Percentiles rank a stretch among this genome's conserved stretches.
These are phyloP conservation scores for Varecia variegata DNA, from an alignment of 2,797 vertebrate genomes.

Conservation along the genomic window DNA sequence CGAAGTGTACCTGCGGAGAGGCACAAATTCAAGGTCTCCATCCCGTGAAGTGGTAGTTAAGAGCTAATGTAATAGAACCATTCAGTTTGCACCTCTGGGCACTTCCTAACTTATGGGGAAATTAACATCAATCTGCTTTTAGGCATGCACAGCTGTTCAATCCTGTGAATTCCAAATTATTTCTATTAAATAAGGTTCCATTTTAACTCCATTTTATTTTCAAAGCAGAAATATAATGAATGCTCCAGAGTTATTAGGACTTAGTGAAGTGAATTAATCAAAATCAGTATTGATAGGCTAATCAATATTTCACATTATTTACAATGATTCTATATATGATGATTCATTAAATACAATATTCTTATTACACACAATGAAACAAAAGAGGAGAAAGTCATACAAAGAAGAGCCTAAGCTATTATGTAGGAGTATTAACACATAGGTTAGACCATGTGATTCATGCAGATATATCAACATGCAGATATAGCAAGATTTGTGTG, in stretches of 20 bases:
- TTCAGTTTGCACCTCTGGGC: neutral
- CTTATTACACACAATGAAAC: neutral
- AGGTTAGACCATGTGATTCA: neutral
- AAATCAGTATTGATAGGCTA: neutral
- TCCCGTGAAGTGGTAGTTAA: neutral
- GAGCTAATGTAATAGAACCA: neutral
- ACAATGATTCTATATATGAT: neutral
- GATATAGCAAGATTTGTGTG: neutral
- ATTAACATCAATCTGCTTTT: neutral
- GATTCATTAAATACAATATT: neutral
- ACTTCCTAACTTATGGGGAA: neutral
- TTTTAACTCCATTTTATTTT: neutral
- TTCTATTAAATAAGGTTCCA: neutral
- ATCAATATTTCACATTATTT: neutral
- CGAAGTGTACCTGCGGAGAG: neutral
- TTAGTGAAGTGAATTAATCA: neutral
- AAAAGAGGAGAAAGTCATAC: neutral
- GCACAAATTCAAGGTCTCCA: neutral
- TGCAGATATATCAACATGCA: neutral
- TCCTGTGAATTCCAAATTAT: neutral
- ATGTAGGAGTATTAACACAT: neutral
- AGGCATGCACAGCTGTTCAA: constrained; percentile 12
- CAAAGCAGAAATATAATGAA: neutral
- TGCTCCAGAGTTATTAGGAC: neutral
- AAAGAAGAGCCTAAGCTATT: neutral